Conservation (phyloP, 2,113 vertebrate species). For the Quiscalus mexicanus region DNA sequence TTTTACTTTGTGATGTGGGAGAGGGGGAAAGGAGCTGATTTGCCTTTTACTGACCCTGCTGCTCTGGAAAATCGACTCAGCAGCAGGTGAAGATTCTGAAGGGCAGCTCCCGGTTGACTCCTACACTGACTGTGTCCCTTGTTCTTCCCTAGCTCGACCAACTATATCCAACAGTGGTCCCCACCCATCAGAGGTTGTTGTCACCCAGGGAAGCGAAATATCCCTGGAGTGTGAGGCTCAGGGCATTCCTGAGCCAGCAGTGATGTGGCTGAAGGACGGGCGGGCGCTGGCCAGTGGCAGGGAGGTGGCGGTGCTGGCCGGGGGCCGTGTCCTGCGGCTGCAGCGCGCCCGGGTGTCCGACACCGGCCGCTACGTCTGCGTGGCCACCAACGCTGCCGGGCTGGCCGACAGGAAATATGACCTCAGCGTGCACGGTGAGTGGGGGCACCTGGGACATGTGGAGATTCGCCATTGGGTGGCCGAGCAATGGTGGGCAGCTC, state of each 20-base stretch:
- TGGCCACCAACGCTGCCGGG: conserved; percentile 89
- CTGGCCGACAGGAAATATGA: conserved; percentile 89
- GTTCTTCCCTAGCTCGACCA: conserved; percentile 81
- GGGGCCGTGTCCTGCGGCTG: conserved; percentile 82
- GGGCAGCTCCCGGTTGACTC: not conserved
- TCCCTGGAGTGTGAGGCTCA: conserved; percentile 85
- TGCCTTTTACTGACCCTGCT: not conserved
- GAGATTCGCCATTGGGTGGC: not conserved
- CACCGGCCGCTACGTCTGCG: conserved; percentile 89
- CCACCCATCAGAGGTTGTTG: conserved; percentile 66
- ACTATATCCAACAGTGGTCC: conserved; percentile 75
- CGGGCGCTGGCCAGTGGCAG: conserved; percentile 67
- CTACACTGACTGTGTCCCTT: not conserved
- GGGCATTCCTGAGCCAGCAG: conserved; percentile 82
- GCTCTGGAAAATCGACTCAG: not conserved
- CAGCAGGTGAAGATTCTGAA: not conserved
- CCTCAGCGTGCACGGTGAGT: conserved; percentile 87
- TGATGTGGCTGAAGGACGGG: conserved; percentile 93
- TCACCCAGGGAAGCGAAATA: conserved; percentile 79
- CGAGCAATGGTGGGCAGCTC: not conserved
- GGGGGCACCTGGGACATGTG: fast-evolving
- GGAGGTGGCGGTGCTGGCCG: conserved; percentile 71
- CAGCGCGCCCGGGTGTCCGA: conserved; percentile 80
- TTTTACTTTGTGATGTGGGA: not conserved
- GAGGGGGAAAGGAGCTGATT: fast-evolving